Evolutionary conservation across 30 jellyfish, hydroid and myxozoan species (phyloP).

Genomic region (Aurelia sp.): DNA sequence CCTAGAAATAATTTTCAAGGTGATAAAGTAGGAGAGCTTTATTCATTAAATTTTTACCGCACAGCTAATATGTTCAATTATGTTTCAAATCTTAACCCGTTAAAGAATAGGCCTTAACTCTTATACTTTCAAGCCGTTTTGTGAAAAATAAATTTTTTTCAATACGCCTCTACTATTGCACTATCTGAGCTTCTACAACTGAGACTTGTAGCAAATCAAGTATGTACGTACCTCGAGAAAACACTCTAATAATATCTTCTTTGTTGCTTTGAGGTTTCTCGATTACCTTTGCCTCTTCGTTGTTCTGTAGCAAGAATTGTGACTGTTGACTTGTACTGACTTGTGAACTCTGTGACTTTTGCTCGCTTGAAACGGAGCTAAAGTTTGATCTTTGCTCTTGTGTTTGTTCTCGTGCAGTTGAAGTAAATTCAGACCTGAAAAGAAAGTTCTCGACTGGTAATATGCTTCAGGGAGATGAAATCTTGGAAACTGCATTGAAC

Average conservation of each 20-base stretch:
- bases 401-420: not conserved
- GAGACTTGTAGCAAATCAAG: no score
- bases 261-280: conserved; percentile 15
- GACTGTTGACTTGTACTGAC: conserved; percentile 1
- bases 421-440: not conserved
- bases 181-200: no score
- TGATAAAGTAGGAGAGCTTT: no score
- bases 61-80: no score
- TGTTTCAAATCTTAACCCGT: no score
- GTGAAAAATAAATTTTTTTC: no score
- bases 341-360: conserved; percentile 1
- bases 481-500: no score
- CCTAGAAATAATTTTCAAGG: not conserved
- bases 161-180: no score
- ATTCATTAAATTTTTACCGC: no score
- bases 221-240: conserved; percentile 27
- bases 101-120: no score
- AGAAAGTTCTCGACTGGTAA: not conserved
- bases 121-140: no score
- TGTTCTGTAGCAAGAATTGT: conserved; percentile 45
- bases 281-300: conserved; percentile 42
- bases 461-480: no score
- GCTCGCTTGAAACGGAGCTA: not conserved
- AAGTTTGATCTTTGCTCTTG: not conserved
- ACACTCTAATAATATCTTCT: conserved; percentile 68